Evolutionary conservation across 1,140 invertebrate species (phyloP), one percentile per base, ranked within the genome.

Genomic region (Oryzaephilus surinamensis): DNA sequence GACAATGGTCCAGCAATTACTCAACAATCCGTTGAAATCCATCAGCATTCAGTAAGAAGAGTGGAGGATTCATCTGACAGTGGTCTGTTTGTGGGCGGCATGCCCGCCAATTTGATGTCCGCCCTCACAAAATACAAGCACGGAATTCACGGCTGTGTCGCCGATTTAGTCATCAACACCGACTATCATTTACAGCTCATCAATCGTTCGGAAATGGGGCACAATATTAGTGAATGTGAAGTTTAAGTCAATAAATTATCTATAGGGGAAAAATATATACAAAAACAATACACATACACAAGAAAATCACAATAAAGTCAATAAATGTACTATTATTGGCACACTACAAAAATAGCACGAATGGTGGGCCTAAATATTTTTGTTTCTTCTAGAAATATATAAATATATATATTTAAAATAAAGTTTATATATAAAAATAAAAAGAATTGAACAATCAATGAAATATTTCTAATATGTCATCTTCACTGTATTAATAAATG

Each of bases 81-180:
- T 81, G 66, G 78, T 87, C 60, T 91, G 83, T 95, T 71, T 71
- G 72, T 65, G 76, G 85, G 84, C 51, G 84, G 84, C n/a, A 76
- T 85, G 60, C 75, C 81, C 32, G 73, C 83, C 46, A 66, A 80
- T 40, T 67, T 69, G 17, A 72, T 76, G 45, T 70, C 70, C 38
- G 81, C 81, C 16, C 43, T 55, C 14, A 57, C 52, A 13, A 46
- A 73, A 49, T 88, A 83, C 62, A 62, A 62, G n/a, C 72, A 69
- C 43, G 84, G 84, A 19, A 77, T 88, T 45, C 65, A 74, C 20
- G 86, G 86, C 15, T 90, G 86, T 63, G 75, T 89, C 53, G 80
- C 79, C 24, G 81, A 87, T 60, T 64, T 89, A 16, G 76, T 80
- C 6, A 62, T 90, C 23, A 82, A 81, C 43, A 76, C 79, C n/a